These are phyloP conservation scores for Paraescarpia echinospica DNA, from an alignment of 1,140 invertebrate species.

Conservation along the genomic window DNA sequence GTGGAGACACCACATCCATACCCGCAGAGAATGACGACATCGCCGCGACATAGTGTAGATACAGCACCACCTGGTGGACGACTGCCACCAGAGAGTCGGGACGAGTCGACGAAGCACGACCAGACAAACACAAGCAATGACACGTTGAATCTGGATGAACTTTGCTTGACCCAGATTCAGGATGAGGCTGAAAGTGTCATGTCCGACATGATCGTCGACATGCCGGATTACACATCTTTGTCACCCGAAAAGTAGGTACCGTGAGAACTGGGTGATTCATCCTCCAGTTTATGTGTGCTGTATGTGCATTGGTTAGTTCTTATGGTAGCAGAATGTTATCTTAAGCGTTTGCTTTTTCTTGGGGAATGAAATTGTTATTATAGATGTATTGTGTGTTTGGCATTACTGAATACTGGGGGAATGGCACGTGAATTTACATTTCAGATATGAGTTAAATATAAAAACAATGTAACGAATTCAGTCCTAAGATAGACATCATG, in stretches of 20 bases:
- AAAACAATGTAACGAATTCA: neutral
- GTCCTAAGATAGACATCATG: neutral
- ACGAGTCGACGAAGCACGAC: neutral
- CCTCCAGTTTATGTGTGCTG: neutral
- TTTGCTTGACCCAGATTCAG: constrained; percentile 32
- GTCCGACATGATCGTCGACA: constrained; percentile 47
- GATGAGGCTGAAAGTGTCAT: constrained; percentile 46
- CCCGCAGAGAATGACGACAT: neutral
- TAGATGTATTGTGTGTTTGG: neutral
- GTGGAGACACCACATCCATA: neutral
- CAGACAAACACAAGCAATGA: constrained; percentile 9
- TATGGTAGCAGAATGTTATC: neutral
- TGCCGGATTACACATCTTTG: constrained; percentile 43
- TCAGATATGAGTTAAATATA: neutral
- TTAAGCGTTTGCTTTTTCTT: neutral
- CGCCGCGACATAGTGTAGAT: neutral
- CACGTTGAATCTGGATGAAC: constrained; percentile 8
- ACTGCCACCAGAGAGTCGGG: neutral
- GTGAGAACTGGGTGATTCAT: neutral
- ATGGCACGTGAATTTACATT: neutral
- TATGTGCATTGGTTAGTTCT: neutral
- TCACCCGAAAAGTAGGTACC: constrained; percentile 19
- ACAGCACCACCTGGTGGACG: neutral
- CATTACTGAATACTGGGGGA: neutral
- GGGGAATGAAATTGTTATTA: neutral